Evolutionary conservation across 2,797 vertebrate species (phyloP).

Genomic region (Typhlichthys eigenmanni): DNA sequence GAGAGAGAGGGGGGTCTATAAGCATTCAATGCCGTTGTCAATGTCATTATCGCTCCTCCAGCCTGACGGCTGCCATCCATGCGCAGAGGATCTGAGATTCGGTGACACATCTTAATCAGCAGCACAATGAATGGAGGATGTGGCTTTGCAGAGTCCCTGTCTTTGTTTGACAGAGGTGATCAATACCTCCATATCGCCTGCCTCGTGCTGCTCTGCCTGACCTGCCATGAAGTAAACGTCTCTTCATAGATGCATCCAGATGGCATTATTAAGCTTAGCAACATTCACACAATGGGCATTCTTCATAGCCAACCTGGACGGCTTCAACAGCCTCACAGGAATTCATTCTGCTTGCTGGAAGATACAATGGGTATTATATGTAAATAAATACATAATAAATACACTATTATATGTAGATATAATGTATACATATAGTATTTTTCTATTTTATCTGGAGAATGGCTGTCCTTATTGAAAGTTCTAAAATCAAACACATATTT

Average conservation of each 20-base stretch:
- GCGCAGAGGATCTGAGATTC: slow-evolving; percentile 27
- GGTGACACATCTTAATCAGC: slow-evolving; percentile 53
- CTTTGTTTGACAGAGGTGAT: slow-evolving; percentile 59
- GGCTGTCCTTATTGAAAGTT: not conserved
- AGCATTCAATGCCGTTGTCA: slow-evolving; percentile 33
- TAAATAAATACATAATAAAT: too few relatives aligned
- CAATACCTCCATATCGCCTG: slow-evolving; percentile 55
- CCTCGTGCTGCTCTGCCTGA: slow-evolving; percentile 39
- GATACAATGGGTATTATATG: too few relatives aligned
- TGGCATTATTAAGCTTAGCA: slow-evolving; percentile 1
- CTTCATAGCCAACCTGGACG: slow-evolving; percentile 8
- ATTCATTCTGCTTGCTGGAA: not conserved
- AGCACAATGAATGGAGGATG: slow-evolving; percentile 55
- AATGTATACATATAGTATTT: too few relatives aligned
- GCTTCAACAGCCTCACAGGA: slow-evolving; percentile 20
- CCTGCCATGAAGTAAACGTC: not conserved
- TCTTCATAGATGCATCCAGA: not conserved
- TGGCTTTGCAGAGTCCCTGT: slow-evolving; percentile 45
- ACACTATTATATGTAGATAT: too few relatives aligned
- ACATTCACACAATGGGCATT: not conserved
- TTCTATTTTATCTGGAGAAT: not conserved
- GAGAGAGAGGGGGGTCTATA: slow-evolving; percentile 52
- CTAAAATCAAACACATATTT: too few relatives aligned
- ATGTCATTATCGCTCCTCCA: slow-evolving; percentile 35
- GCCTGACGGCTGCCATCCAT: slow-evolving; percentile 17